These are phyloP conservation scores for Torymus auratus DNA, from an alignment of 2,888 invertebrate genomes.

Conservation along the genomic window DNA sequence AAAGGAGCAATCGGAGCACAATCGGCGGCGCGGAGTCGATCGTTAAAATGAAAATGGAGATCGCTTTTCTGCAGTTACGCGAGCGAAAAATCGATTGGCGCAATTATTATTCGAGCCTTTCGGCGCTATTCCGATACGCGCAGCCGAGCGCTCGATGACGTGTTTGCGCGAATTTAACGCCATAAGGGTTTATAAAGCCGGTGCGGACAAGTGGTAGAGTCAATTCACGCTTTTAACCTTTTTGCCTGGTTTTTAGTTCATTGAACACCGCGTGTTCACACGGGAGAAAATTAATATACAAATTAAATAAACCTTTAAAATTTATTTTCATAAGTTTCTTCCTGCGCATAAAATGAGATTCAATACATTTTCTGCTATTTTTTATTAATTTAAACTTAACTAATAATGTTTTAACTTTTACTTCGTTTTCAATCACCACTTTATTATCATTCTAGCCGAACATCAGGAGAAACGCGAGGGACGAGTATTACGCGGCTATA, in stretches of 20 bases:
- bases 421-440: too few species aligned
- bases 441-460: constrained; percentile 77
- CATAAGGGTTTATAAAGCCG: background rate
- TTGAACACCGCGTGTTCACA: too few species aligned
- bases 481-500: constrained; percentile 83
- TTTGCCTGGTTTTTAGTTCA: too few species aligned
- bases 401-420: too few species aligned
- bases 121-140: background rate
- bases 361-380: too few species aligned
- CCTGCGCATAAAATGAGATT: too few species aligned
- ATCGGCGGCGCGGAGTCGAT: constrained; percentile 4
- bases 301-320: too few species aligned
- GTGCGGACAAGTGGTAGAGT: background rate
- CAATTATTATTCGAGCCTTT: constrained; percentile 28
- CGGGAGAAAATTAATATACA: too few species aligned
- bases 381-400: too few species aligned
- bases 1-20: constrained; percentile 20
- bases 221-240: constrained; percentile 36
- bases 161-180: background rate
- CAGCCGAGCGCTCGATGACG: background rate
- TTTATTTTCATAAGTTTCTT: too few species aligned
- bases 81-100: constrained; percentile 32
- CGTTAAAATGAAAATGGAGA: constrained; percentile 36
- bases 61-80: constrained; percentile 27
- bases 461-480: constrained; percentile 83